Base-by-base conservation (phyloP, 2,113 vertebrate genomes). In the Columba livia region DNA sequence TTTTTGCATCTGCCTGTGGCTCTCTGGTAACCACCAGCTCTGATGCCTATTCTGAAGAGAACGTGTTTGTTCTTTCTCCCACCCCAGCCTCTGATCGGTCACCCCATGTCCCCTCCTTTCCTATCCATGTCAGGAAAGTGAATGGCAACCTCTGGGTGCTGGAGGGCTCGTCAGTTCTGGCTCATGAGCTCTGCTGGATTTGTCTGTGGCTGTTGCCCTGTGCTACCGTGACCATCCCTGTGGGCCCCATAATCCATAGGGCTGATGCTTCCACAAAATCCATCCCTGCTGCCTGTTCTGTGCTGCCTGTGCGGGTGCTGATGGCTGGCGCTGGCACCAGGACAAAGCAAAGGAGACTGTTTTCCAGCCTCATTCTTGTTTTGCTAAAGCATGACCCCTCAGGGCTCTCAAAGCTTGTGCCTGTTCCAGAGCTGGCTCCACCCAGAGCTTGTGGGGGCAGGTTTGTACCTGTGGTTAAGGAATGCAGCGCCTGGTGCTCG, bases 231-330 rank as follows among this genome's bases (percentile, higher is more conserved):
- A 26, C 47, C 36, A 24, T 32, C n/a, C 31, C 36, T 60, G 11
- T 23, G 28, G 34, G 0, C 1, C 25, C 66, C 2, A 0, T 56
- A 24, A 60, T 11, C 38, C 83, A n/a, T 36, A 57, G 44, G 20
- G 60, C 29, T 67, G 62, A 44, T 89, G 47, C 24, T 80, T 78
- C 56, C 50, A 36, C 50, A 74, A 58, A 50, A 18, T 25, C 5
- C 12, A 18, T 60, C 80, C 50, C 38, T 28, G 14, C 75, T 88
- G 21, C 54, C 72, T 0, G 0, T 51, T 79, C 40, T 38, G 23
- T 36, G 51, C 78, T 64, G 58, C 48, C 60, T 70, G 69, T 56
- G 3, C 4, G 10, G 38, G 2, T 71, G 48, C 72, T 92, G 56
- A 31, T 77, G 72, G 29, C 60, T 26, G n/a, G n/a, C n/a, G 64